Evolutionary conservation across 2,797 vertebrate genomes (phyloP).

Genomic region (Malurus leucopterus): DNA sequence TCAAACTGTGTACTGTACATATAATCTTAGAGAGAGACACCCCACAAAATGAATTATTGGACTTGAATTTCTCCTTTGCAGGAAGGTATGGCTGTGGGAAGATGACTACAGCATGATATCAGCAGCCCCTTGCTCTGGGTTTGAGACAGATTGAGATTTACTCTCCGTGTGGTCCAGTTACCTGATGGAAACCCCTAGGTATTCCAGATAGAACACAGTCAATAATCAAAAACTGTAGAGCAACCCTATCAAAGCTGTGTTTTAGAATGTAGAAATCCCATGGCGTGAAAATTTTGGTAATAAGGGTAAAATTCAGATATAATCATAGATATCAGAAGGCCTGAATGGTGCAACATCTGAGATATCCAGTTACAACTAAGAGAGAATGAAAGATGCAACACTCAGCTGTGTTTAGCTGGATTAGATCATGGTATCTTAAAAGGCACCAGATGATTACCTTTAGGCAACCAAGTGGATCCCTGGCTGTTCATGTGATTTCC

Average conservation of each 20-base stretch:
- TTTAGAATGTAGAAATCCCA: not conserved
- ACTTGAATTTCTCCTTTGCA: not conserved
- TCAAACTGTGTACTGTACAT: not conserved
- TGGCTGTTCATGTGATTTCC: not conserved
- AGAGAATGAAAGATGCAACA: not conserved
- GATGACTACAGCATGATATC: rapidly evolving
- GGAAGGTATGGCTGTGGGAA: not conserved
- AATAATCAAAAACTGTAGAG: not conserved
- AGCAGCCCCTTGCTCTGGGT: not conserved
- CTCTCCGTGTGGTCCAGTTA: rapidly evolving
- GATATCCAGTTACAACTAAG: not conserved
- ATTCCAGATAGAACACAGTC: not conserved
- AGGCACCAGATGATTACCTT: not conserved
- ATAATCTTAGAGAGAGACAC: not conserved
- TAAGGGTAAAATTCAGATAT: not conserved
- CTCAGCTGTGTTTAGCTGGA: not conserved
- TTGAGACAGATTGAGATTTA: not conserved
- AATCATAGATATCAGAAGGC: not conserved
- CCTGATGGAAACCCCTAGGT: not conserved
- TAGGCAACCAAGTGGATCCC: not conserved
- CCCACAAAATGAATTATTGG: not conserved
- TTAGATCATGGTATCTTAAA: not conserved
- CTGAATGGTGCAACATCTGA: not conserved
- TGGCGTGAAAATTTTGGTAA: not conserved
- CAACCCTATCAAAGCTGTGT: not conserved